phyloP scores from a whole-genome alignment of 2,797 vertebrate species.

The Neopelma chrysocephalum region DNA sequence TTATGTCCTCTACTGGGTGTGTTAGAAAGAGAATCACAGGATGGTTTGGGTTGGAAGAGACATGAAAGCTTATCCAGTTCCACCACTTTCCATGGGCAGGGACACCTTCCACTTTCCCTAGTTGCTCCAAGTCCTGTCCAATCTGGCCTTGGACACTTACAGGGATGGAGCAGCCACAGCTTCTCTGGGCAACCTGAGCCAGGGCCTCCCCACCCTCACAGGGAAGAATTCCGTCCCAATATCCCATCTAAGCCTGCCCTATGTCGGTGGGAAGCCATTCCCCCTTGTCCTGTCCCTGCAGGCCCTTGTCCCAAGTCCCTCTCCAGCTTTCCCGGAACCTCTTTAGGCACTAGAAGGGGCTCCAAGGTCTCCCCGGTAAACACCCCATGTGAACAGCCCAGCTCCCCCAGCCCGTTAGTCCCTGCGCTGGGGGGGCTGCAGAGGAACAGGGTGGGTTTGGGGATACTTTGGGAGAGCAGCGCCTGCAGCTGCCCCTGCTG shows the following conservation, averaged over 20 bases:
- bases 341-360: accelerated
- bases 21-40: neutral
- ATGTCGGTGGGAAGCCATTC: neutral
- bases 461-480: neutral
- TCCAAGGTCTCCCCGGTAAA: accelerated
- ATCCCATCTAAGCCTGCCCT: neutral
- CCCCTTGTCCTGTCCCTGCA: neutral
- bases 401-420: neutral
- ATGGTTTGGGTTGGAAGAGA: neutral
- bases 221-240: neutral
- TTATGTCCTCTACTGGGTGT: accelerated
- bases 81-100: neutral
- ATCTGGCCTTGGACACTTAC: too few species aligned
- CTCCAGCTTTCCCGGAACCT: neutral
- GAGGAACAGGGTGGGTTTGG: neutral
- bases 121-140: neutral
- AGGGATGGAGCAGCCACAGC: neutral
- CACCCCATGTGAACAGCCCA: neutral
- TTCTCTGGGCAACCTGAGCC: neutral
- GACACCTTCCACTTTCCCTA: too few species aligned
- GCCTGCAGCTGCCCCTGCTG: neutral
- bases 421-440: neutral
- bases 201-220: neutral
- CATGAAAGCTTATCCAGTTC: neutral
- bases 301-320: neutral